Conservation (phyloP, 2,888 invertebrate genomes). For the Siphlonurus alternatus region DNA sequence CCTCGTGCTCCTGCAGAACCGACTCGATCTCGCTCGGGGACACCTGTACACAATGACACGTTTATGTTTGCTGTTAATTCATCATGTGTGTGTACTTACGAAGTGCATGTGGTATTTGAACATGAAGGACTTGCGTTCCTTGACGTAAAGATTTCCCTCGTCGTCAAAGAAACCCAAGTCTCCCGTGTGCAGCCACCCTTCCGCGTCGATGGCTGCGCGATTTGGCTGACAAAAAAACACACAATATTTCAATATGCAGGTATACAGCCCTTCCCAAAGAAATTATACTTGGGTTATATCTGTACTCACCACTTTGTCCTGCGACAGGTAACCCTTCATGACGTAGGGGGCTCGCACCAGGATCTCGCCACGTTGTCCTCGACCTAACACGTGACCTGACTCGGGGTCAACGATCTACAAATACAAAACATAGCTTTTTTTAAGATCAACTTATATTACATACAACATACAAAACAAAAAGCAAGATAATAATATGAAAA, state of each 20-base stretch:
- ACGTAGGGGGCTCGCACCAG: slow-evolving; percentile 28
- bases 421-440: background rate
- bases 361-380: slow-evolving; percentile 27
- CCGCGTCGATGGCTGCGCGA: background rate
- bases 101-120: slow-evolving; percentile 10
- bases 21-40: background rate
- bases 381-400: slow-evolving; percentile 18
- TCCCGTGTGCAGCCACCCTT: slow-evolving; percentile 9
- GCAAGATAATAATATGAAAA: too few relatives aligned
- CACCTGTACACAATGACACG: background rate
- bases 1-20: background rate
- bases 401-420: background rate
- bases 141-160: slow-evolving; percentile 5
- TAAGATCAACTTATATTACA: background rate
- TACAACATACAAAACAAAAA: too few relatives aligned
- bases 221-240: background rate
- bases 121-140: slow-evolving; percentile 3
- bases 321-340: slow-evolving; percentile 28
- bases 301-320: background rate
- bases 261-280: background rate
- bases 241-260: background rate
- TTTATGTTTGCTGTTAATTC: too few relatives aligned
- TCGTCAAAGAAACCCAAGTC: slow-evolving; percentile 9
- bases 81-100: slow-evolving; percentile 4
- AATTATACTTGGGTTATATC: background rate